Evolutionary conservation across 35 echinoderm and acorn worm species (phyloP), one percentile per base, ranked within the genome.

Genomic region (Hemicentrotus pulcherrimus): DNA sequence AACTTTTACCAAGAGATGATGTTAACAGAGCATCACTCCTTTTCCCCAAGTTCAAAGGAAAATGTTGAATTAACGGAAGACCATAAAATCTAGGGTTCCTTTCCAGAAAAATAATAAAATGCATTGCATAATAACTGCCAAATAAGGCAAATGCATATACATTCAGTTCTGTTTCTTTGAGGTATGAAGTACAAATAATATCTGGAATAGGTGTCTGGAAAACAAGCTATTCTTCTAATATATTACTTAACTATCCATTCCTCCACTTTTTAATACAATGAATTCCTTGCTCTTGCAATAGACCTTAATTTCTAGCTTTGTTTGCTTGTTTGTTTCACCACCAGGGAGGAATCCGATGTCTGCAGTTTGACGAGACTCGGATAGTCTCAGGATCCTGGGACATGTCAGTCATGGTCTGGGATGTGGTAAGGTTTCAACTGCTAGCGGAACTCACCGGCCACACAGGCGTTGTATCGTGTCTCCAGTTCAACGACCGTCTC

Each of bases 351-450:
- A 96, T 99, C 6, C 85, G 98, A 46, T 99, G 98, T 92, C 94
- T 99, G 22, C 97, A 97, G 96, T 97, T 99, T 95, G 96, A 97
- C 88, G 96, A 96, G 41, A 86, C 59, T 5, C 95, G 95, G 86
- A 99, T 99, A 48, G 46, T 97, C 13, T 97, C 97, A 61, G 98
- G 98, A n/a, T 99, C 98, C 9, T 99, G 98, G 98, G 98, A 99
- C 59, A 97, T 96, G 96, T 96, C 98, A 8, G 47, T 99, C 31
- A 97, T 96, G 88, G 96, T 99, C 0, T 99, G 98, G 98, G 98
- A 99, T 48, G 96, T 97, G n/a, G 92, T 99, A 32, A 96, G 92
- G 59, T 99, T 99, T 86, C 91, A 94, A 24, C 71, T 95, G 86
- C 19, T 99, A 31, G 98, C 98, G 33, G 88, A 96, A n/a, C 95